phyloP scores from a whole-genome alignment of 2,113 vertebrate species.

The Paramormyrops kingsleyae region DNA sequence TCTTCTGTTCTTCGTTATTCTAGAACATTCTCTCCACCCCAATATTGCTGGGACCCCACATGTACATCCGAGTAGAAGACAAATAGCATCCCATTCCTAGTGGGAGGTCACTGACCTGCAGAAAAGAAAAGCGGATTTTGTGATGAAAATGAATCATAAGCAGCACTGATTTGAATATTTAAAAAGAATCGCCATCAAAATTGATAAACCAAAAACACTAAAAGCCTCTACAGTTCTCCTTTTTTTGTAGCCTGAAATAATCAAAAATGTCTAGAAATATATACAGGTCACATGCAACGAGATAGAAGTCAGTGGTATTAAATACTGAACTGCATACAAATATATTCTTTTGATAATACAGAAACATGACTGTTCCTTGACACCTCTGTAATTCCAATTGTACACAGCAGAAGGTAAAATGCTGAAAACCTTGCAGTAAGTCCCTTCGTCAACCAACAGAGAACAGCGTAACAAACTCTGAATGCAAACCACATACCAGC shows the following conservation, averaged over 20 bases:
- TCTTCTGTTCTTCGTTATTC: constrained; percentile 41
- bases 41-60: constrained; percentile 45
- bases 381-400: background rate
- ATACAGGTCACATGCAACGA: background rate
- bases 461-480: too few species aligned
- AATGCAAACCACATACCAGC: background rate
- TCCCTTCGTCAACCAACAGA: background rate
- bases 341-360: background rate
- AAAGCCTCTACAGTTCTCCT: background rate
- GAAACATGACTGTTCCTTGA: background rate
- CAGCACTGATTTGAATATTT: background rate
- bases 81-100: constrained; percentile 60
- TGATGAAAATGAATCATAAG: background rate
- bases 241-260: background rate
- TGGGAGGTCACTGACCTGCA: constrained; percentile 33
- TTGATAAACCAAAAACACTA: background rate
- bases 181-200: background rate
- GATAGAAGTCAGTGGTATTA: background rate
- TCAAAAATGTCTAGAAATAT: background rate
- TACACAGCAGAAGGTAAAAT: background rate
- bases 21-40: constrained; percentile 29
- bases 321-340: background rate
- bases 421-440: background rate
- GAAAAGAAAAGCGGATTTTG: background rate
- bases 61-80: constrained; percentile 53